phyloP scores from a whole-genome alignment of 2,113 vertebrate species.

The Dipodomys stephensi region DNA sequence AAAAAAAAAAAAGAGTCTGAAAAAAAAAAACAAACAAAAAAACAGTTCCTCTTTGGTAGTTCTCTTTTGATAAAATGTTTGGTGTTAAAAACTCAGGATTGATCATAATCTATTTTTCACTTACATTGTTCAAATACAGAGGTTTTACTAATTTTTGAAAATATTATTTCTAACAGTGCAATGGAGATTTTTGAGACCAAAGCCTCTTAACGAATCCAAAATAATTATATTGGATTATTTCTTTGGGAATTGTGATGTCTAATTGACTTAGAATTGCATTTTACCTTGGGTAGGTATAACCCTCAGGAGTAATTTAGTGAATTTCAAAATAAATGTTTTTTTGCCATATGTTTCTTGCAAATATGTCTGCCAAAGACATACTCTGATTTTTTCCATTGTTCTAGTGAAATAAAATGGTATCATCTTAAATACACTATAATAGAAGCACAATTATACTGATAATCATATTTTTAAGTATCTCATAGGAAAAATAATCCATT shows the following conservation, averaged over 20 bases:
- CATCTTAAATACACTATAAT: background rate
- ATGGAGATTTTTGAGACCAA: slow-evolving; percentile 41
- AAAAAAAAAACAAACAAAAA: no score
- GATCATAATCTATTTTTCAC: background rate
- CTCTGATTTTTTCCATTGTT: background rate
- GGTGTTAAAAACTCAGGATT: no score
- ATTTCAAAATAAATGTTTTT: slow-evolving; percentile 57
- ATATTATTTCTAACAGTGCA: slow-evolving; percentile 43
- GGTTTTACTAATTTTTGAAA: background rate
- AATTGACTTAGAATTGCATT: slow-evolving; percentile 63
- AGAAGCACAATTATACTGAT: background rate
- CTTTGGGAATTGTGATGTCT: slow-evolving; percentile 45
- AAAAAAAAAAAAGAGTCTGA: no score
- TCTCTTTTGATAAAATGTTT: background rate
- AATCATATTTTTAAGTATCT: background rate
- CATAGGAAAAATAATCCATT: background rate
- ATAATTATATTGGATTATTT: slow-evolving; percentile 60
- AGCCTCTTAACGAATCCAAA: slow-evolving; percentile 2
- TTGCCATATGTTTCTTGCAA: slow-evolving; percentile 28
- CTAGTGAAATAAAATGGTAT: background rate
- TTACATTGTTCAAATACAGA: slow-evolving; percentile 4
- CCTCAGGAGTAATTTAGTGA: slow-evolving; percentile 55
- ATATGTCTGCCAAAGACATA: background rate
- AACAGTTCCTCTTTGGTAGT: background rate
- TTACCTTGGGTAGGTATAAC: slow-evolving; percentile 41